Evolutionary conservation across 1,140 invertebrate genomes (phyloP).

Genomic region (Zaprionus inermis): DNA sequence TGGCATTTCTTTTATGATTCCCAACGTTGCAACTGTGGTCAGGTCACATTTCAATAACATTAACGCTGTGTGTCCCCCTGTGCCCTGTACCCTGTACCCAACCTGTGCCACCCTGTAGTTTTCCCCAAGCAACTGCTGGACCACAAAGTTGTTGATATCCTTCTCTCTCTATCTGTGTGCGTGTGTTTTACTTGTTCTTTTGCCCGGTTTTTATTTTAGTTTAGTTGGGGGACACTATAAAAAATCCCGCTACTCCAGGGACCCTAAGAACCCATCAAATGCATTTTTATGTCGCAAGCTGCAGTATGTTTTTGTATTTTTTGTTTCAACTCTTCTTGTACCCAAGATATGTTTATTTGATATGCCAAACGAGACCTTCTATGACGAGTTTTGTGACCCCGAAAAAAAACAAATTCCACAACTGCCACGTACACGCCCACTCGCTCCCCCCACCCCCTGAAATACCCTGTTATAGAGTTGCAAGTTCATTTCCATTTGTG

Average conservation of each 20-base stretch:
- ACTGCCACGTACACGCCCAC: not conserved
- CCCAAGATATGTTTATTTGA: conserved; percentile 40
- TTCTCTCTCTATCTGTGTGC: not conserved
- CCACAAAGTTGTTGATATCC: conserved; percentile 44
- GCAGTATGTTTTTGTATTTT: conserved; percentile 39
- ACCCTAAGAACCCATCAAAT: conserved; percentile 27
- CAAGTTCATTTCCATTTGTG: conserved; percentile 54
- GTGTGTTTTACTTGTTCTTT: conserved; percentile 4
- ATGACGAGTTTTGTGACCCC: conserved; percentile 30
- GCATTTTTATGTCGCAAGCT: conserved; percentile 45
- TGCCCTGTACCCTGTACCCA: not conserved
- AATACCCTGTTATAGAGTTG: conserved; percentile 63
- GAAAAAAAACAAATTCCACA: not conserved
- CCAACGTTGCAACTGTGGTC: conserved; percentile 51
- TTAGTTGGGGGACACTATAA: conserved; percentile 20
- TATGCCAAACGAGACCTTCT: conserved; percentile 30
- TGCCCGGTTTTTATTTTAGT: conserved; percentile 10
- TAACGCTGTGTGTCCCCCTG: conserved; percentile 55
- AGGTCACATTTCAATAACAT: conserved; percentile 75
- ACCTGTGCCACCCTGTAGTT: not conserved
- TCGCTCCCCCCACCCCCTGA: not conserved
- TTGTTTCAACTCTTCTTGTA: conserved; percentile 11
- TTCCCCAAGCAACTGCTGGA: conserved; percentile 43
- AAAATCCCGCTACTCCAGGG: conserved; percentile 18
- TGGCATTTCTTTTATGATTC: conserved; percentile 77